Base-by-base conservation (phyloP, 2,113 vertebrate species). In the Colossoma macropomum region DNA sequence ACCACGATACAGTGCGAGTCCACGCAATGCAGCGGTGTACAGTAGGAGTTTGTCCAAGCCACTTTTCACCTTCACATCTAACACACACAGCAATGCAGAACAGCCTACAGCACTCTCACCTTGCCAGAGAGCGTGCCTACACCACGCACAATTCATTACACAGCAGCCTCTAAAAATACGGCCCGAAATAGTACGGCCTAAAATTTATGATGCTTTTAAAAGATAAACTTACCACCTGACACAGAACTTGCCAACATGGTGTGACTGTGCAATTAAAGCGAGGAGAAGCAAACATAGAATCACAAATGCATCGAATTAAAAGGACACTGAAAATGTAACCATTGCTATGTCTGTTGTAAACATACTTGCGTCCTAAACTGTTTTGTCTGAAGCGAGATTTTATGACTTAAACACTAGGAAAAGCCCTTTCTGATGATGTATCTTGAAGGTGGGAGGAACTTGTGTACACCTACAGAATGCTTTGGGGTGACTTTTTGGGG, bases 181-280 rank as follows among this genome's bases (percentile, higher is more conserved):
- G 63, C 21, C 19, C 19, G 12, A 41, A 70, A 70, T 38, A 9
- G 17, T 68, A 13, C 62, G n/a, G 62, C 27, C 28, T 21, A 50
- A 54, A 80, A 59, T 71, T 19, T 69, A n/a, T 25, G 34, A 62
- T 30, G 68, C 34, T 71, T 62, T 81, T 17, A 73, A 81, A 63
- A 45, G 23, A 45, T 45, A 71, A 71, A 45, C 45, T 54, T 25
- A 38, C 25, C 45, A 69, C 28, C 66, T 7, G 30, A 48, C 78
- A 52, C n/a, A 27, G 60, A 69, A 28, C 70, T 62, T 38, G 60
- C 74, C 70, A 50, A 10, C 19, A 32, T 19, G 11, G 3, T 6
- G 59, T 19, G 32, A 32, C 41, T 19, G 17, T 75, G 80, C 63
- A 75, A 81, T 73, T 73, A 81, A n/a, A 48, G 25, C 52, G 77